Evolutionary conservation across 2,797 vertebrate species (phyloP).

Genomic region (Brachyrhaphis roseni): DNA sequence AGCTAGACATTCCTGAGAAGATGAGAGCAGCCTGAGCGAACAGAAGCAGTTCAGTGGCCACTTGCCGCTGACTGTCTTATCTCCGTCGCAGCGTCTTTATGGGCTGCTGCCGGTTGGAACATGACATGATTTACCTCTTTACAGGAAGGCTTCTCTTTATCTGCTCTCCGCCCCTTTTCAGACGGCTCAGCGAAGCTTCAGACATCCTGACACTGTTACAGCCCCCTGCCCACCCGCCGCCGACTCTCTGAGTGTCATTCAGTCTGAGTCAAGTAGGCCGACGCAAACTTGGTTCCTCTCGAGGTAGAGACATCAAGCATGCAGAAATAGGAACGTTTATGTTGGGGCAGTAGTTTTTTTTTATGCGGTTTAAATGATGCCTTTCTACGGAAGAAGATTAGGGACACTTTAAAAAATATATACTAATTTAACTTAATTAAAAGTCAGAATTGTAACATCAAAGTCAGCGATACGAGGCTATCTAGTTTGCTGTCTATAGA

Average conservation of each 20-base stretch:
- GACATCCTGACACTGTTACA: slow-evolving; percentile 42
- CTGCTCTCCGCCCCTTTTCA: slow-evolving; percentile 20
- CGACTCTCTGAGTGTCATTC: slow-evolving; percentile 39
- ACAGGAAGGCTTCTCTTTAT: slow-evolving; percentile 21
- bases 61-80: slow-evolving; percentile 21
- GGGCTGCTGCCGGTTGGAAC: slow-evolving; percentile 15
- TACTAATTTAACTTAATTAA: too few relatives aligned
- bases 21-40: slow-evolving; percentile 31
- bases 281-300: slow-evolving; percentile 51
- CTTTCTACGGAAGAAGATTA: not conserved
- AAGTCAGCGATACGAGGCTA: too few relatives aligned
- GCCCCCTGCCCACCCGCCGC: slow-evolving; percentile 13
- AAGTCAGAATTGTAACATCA: too few relatives aligned
- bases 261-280: slow-evolving; percentile 52
- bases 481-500: too few relatives aligned
- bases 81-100: slow-evolving; percentile 13
- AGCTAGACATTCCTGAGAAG: slow-evolving; percentile 16
- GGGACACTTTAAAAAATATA: too few relatives aligned
- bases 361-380: not conserved
- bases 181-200: slow-evolving; percentile 37
- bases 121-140: slow-evolving; percentile 28
- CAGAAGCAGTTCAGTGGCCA: slow-evolving; percentile 81
- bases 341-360: not conserved
- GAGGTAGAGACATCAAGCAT: not conserved
- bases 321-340: not conserved